These are phyloP conservation scores for Morelia viridis DNA, from an alignment of 2,797 vertebrate genomes.

Conservation along the genomic window DNA sequence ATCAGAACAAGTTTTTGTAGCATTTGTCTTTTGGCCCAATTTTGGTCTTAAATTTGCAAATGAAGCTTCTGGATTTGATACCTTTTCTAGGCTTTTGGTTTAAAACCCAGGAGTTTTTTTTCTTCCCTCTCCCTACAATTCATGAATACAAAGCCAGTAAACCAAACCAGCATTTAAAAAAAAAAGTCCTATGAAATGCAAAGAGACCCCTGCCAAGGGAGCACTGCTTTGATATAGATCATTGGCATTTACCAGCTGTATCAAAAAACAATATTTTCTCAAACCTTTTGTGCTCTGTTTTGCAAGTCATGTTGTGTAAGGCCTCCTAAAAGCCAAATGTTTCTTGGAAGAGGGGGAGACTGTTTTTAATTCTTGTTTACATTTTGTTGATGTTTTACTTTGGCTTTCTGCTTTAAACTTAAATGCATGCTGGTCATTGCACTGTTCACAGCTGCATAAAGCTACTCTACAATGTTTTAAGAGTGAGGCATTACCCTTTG, in stretches of 20 bases:
- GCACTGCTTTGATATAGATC: slow-evolving; percentile 57
- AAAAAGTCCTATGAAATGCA: slow-evolving; percentile 25
- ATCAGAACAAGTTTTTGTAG: slow-evolving; percentile 43
- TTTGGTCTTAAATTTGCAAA: slow-evolving; percentile 50
- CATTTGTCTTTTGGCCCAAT: slow-evolving; percentile 47
- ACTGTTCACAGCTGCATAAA: slow-evolving; percentile 19
- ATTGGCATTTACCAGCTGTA: slow-evolving; percentile 59
- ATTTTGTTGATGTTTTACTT: slow-evolving; percentile 32
- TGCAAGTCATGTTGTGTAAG: slow-evolving; percentile 33
- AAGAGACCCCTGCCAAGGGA: slow-evolving; percentile 49
- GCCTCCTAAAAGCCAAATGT: slow-evolving; percentile 42
- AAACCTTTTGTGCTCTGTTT: slow-evolving; percentile 54
- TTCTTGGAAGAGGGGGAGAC: slow-evolving; percentile 1
- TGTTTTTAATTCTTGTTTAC: accelerated
- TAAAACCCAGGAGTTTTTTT: slow-evolving; percentile 66
- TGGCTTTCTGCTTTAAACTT: slow-evolving; percentile 37
- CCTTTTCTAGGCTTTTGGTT: slow-evolving; percentile 37
- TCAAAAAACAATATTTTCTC: slow-evolving; percentile 61
- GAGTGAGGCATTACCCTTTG: neutral
- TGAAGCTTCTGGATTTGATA: slow-evolving; percentile 54
- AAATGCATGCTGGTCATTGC: slow-evolving; percentile 11
- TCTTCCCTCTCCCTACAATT: neutral
- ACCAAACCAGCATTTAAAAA: slow-evolving; percentile 46
- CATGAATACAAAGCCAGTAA: slow-evolving; percentile 52
- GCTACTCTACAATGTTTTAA: neutral